A percentile compares a stretch with the other conserved stretches of the same genome.
phyloP scores from a whole-genome alignment of 2,113 vertebrate species.

The Campylorhamphus procurvoides region DNA sequence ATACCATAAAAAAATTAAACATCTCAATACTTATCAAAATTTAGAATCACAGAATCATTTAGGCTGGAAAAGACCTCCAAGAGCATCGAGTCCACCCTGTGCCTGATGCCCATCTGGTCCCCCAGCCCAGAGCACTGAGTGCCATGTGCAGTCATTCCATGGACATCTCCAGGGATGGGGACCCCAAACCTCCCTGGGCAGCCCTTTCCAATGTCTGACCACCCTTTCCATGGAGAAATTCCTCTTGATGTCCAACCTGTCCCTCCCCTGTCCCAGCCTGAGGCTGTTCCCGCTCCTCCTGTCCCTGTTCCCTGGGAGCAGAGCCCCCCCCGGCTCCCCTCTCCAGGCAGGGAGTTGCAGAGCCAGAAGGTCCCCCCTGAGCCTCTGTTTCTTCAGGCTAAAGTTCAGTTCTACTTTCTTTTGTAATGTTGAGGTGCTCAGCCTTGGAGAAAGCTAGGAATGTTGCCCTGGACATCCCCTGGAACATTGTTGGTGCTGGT shows the following conservation, averaged over 20 bases:
- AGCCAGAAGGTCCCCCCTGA: neutral
- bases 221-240: neutral
- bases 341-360: neutral
- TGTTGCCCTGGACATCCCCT: neutral
- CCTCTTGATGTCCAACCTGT: neutral
- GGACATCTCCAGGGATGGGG: neutral
- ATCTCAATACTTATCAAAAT: neutral
- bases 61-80: neutral
- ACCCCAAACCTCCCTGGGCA: neutral
- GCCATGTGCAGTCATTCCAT: rapidly evolving
- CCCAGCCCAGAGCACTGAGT: neutral
- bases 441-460: neutral
- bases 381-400: neutral
- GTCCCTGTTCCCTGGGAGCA: neutral
- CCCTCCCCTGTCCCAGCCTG: neutral
- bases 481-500: neutral
- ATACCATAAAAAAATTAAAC: neutral
- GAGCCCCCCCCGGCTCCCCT: rapidly evolving
- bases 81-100: neutral
- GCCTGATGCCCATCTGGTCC: neutral
- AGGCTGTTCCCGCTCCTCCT: too few relatives aligned
- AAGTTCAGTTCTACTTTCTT: neutral
- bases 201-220: neutral
- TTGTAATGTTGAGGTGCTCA: neutral
- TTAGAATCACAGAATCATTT: neutral